Evolutionary conservation across 2,888 invertebrate species (phyloP).

Genomic region (Chymomyza procnemis): DNA sequence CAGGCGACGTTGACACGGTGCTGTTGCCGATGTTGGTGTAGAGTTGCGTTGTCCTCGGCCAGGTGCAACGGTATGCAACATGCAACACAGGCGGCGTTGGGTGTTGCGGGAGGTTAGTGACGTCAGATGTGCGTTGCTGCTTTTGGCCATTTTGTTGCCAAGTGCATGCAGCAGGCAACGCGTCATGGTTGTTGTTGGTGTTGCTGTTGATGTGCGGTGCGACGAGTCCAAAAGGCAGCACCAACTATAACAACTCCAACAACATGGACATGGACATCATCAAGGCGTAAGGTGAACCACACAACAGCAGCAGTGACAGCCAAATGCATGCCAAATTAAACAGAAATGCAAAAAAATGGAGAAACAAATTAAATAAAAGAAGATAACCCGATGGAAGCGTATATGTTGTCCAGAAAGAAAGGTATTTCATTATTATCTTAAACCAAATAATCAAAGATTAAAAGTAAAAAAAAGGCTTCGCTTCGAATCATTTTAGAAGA

Average conservation of each 20-base stretch:
- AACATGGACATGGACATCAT: neutral
- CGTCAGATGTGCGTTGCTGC: conserved; percentile 13
- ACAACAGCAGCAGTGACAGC: conserved; percentile 24
- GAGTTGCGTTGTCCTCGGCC: conserved; percentile 11
- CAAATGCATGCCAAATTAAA: conserved; percentile 45
- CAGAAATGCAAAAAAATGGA: conserved; percentile 28
- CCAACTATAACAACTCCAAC: neutral
- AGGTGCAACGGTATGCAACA: conserved; percentile 18
- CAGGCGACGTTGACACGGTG: conserved; percentile 31
- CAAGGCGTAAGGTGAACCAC: conserved; percentile 1
- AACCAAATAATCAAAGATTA: no score
- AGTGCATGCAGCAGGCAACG: conserved; percentile 60
- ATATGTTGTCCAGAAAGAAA: no score
- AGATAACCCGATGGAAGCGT: neutral
- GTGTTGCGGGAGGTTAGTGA: neutral
- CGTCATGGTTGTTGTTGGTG: neutral
- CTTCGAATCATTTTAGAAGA: no score
- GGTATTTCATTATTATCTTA: no score
- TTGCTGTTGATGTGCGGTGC: neutral
- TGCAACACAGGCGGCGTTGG: neutral
- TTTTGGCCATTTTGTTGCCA: conserved; percentile 59
- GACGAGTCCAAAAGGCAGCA: neutral
- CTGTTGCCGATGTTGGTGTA: conserved; percentile 25
- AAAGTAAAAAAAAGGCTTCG: no score
- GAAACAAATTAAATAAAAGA: conserved; percentile 7